phyloP scores from a whole-genome alignment of 2,888 invertebrate species.

The Agapostemon virescens region DNA sequence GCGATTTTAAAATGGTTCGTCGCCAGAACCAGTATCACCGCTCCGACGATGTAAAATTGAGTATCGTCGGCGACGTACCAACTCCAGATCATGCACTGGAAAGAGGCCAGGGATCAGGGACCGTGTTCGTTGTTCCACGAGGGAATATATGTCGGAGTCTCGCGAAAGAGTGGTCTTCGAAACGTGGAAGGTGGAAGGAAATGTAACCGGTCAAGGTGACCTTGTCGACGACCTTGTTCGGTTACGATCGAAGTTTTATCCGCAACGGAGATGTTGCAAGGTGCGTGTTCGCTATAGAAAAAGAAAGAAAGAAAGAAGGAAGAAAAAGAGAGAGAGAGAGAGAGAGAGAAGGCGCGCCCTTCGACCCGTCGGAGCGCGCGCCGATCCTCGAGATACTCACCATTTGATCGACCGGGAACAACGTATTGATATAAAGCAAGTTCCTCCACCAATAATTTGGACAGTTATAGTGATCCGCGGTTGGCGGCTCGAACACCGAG shows the following conservation, averaged over 20 bases:
- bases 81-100: slow-evolving; percentile 94
- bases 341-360: not conserved
- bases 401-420: slow-evolving; percentile 92
- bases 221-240: not conserved
- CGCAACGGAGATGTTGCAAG: not conserved
- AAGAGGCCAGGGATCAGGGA: slow-evolving; percentile 46
- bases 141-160: not conserved
- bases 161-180: not conserved
- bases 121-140: not conserved
- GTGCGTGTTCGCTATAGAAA: not conserved
- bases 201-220: not conserved
- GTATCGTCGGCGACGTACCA: slow-evolving; percentile 95
- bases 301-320: not conserved
- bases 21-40: slow-evolving; percentile 89
- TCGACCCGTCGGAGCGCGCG: not conserved
- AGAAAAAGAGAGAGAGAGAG: not conserved
- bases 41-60: slow-evolving; percentile 92
- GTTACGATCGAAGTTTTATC: not conserved
- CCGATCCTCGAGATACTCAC: slow-evolving; percentile 79
- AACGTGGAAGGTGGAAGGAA: not conserved
- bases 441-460: slow-evolving; percentile 95
- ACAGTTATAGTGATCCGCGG: slow-evolving; percentile 90
- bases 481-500: slow-evolving; percentile 92
- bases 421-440: slow-evolving; percentile 91
- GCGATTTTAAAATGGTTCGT: slow-evolving; percentile 91